Conservation (phyloP, 2,797 vertebrate species). For the Gallinago nigripennis region DNA sequence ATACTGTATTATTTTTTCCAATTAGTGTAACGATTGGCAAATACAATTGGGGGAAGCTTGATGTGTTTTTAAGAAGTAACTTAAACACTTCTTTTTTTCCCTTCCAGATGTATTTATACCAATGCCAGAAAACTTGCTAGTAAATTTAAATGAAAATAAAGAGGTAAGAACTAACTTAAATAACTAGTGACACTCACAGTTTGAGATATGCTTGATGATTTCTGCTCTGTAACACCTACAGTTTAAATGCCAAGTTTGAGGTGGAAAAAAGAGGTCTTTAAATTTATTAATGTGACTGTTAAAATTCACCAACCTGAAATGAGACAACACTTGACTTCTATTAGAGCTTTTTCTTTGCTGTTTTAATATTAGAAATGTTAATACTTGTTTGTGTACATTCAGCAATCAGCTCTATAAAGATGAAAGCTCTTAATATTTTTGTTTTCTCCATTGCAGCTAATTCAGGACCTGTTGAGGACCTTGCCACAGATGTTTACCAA, state of each 20-base stretch:
- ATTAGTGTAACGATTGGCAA: not conserved
- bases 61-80: not conserved
- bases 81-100: constrained; percentile 33
- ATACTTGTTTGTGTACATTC: not conserved
- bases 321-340: not conserved
- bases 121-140: constrained; percentile 95
- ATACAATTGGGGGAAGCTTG: not conserved
- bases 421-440: not conserved
- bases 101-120: constrained; percentile 96
- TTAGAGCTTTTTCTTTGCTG: not conserved
- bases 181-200: not conserved
- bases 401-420: not conserved
- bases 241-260: not conserved
- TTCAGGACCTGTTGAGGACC: constrained; percentile 91
- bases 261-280: not conserved
- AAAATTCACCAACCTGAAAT: not conserved
- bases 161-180: constrained; percentile 84
- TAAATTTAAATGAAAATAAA: constrained; percentile 96
- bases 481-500: constrained; percentile 92
- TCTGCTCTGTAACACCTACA: not conserved
- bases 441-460: constrained; percentile 80
- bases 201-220: not conserved
- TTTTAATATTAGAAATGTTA: not conserved
- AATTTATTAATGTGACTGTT: not conserved
- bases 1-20: not conserved